phyloP scores from a whole-genome alignment of 35 echinoderm and acorn worm species.

The Lytechinus variegatus region DNA sequence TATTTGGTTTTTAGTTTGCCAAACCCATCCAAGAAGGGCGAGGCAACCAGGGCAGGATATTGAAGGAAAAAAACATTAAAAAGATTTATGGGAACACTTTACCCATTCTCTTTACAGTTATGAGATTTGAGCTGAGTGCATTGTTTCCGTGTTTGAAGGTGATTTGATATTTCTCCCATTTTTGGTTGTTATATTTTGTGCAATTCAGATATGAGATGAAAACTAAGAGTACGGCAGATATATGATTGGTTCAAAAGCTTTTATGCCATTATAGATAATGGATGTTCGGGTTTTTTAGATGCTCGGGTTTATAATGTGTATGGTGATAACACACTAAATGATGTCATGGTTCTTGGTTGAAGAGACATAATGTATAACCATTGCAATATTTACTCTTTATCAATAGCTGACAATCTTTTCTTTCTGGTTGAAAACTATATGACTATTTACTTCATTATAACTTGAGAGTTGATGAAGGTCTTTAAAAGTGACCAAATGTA shows the following conservation, averaged over 20 bases:
- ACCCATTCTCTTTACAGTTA: neutral
- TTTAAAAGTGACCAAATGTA: neutral
- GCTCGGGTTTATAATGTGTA: neutral
- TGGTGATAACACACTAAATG: neutral
- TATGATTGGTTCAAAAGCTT: neutral
- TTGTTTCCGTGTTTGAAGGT: neutral
- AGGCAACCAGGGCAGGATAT: neutral
- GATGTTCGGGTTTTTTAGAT: neutral
- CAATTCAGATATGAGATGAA: neutral
- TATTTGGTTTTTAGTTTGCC: neutral
- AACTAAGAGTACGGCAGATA: neutral
- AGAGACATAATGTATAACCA: neutral
- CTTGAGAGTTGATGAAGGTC: neutral
- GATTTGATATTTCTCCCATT: neutral
- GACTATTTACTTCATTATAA: neutral
- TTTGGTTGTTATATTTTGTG: neutral
- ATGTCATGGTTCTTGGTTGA: neutral
- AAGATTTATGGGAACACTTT: conserved; percentile 6
- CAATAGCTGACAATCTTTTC: neutral
- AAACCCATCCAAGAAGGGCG: neutral
- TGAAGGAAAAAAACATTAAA: neutral
- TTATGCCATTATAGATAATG: neutral
- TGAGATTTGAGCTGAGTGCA: neutral
- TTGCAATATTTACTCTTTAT: neutral
- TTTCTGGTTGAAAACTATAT: neutral